Base-by-base conservation (phyloP, 1,140 invertebrate species). In the Sitophilus oryzae region DNA sequence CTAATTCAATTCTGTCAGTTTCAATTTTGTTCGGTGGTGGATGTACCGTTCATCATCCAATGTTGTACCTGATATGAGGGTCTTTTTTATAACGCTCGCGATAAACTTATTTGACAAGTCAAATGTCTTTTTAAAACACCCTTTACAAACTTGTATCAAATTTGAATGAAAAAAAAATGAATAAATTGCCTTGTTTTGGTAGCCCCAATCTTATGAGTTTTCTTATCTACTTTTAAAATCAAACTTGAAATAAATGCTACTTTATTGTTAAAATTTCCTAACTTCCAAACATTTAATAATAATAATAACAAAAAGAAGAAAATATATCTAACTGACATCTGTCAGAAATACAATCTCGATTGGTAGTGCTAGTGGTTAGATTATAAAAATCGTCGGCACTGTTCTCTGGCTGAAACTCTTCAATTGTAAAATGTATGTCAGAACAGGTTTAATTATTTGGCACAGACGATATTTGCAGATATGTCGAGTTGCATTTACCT, bases 21-120 rank as follows among this genome's bases (percentile, higher is more conserved):
- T 21, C 5, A 2, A 21, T 44, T 44, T 44, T 44, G 16, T 44
- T 44, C 1, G 3, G 1, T 1, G 42, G 2, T 44, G 4, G 2
- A 10, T 18, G n/a, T 21, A 18, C 42, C 42, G 20, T 20, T 44
- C 1, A 44, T 44, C 42, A 22, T n/a, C 42, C 16, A 11, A 9
- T 9, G 5, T 6, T 5, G 16, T 40, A 6, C 37, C 37, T 5
- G 37, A 6, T 6, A 2, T 11, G 11, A 2, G 1, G 20, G 15
- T 5, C 15, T 44, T 44, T 44, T 44, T 44, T 14, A 44, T 21
- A 10, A 10, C 42, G 1, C 15, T 16, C 2, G 1, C 18, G 14
- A 44, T 44, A 44, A 14, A 44, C 23, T 44, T 44, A 21, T 20
- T 44, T 2, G 42, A 44, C 2, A 44, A 2, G 15, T 44, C 42